These are phyloP conservation scores for Silurus asotus DNA, from an alignment of 2,113 vertebrate genomes.

Conservation along the genomic window DNA sequence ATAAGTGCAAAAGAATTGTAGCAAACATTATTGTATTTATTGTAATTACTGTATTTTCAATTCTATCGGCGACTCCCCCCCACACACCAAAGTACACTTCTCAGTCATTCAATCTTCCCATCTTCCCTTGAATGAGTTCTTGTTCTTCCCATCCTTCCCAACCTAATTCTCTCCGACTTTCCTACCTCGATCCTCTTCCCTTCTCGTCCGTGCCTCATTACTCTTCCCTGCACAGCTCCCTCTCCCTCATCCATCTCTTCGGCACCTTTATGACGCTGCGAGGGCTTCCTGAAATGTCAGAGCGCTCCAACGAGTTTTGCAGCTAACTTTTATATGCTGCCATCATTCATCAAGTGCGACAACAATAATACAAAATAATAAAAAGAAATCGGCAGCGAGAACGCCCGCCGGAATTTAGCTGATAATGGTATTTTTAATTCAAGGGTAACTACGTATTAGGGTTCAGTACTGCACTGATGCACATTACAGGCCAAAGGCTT, in stretches of 20 bases:
- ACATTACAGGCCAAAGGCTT: neutral
- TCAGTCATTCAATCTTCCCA: neutral
- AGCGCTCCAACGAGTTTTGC: slow-evolving; percentile 28
- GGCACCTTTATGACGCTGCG: slow-evolving; percentile 67
- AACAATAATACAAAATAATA: slow-evolving; percentile 56
- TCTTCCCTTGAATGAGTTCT: neutral
- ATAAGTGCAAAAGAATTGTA: neutral
- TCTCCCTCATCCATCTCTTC: slow-evolving; percentile 65
- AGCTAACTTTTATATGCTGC: slow-evolving; percentile 59
- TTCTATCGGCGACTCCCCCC: too few species aligned
- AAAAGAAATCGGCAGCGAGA: slow-evolving; percentile 61
- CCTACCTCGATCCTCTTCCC: slow-evolving; percentile 6
- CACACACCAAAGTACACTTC: neutral
- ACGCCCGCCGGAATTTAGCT: slow-evolving; percentile 57
- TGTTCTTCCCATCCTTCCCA: slow-evolving; percentile 11
- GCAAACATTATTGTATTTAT: neutral
- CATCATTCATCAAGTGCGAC: slow-evolving; percentile 61
- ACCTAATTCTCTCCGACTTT: neutral
- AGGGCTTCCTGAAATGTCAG: slow-evolving; percentile 72
- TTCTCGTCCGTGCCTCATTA: slow-evolving; percentile 26
- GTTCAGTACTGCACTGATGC: slow-evolving; percentile 35
- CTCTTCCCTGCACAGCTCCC: slow-evolving; percentile 48
- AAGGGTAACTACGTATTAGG: slow-evolving; percentile 29
- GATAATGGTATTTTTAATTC: slow-evolving; percentile 45
- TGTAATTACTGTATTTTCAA: too few species aligned